phyloP scores from a whole-genome alignment of 2,888 invertebrate species.

The Meghimatium bilineatum region DNA sequence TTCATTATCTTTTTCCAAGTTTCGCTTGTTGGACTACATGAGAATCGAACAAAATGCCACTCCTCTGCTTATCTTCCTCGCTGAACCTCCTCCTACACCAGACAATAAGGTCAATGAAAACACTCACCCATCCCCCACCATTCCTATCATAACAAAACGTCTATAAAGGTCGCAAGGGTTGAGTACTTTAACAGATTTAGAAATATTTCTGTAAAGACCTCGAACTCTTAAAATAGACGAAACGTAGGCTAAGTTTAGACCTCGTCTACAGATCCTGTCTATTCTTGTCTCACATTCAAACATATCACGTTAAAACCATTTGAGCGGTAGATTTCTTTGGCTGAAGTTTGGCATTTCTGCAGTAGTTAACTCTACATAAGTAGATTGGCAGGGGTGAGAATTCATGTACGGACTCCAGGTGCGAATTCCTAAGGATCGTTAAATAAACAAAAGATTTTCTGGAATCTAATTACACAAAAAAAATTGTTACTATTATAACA shows the following conservation, averaged over 20 bases:
- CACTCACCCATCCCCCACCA: not conserved
- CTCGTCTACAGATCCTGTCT: not conserved
- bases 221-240: not conserved
- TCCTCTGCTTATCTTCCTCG: not conserved
- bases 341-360: conserved; percentile 6
- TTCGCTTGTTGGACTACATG: not conserved
- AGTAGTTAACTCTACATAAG: not conserved
- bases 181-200: not conserved
- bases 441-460: not conserved
- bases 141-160: not conserved
- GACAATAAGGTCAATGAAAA: not conserved
- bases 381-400: not conserved
- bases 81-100: not conserved
- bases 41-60: not conserved
- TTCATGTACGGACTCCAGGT: not conserved
- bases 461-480: not conserved
- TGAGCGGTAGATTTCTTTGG: conserved; percentile 4
- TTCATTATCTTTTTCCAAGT: too few relatives aligned
- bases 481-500: too few relatives aligned
- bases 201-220: not conserved
- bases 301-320: not conserved
- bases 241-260: not conserved
- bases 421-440: not conserved
- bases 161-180: not conserved
- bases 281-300: not conserved